Conservation (phyloP, 2,888 invertebrate genomes). For the Xylota sylvarum region DNA sequence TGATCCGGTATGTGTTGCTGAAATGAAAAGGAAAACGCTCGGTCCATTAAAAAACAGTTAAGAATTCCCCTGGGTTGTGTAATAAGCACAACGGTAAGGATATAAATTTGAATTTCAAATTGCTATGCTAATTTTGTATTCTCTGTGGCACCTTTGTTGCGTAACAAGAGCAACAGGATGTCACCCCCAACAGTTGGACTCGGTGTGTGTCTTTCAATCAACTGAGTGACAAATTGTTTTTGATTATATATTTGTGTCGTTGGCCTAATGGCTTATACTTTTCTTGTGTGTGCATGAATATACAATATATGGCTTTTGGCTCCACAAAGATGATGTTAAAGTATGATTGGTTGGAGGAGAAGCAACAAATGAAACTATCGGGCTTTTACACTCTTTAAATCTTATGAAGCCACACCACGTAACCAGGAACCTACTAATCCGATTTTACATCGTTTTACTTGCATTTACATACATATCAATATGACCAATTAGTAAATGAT, state of each 20-base stretch:
- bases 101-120: conserved; percentile 71
- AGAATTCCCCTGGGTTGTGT: conserved; percentile 20
- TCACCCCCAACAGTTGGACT: conserved; percentile 43
- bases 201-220: conserved; percentile 43
- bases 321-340: no score
- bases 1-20: conserved; percentile 11
- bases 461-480: no score
- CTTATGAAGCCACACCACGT: no score
- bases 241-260: conserved; percentile 18
- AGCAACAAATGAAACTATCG: no score
- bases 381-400: no score
- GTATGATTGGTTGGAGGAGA: no score
- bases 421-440: no score
- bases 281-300: neutral
- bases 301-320: neutral
- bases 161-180: conserved; percentile 53
- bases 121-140: conserved; percentile 51
- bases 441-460: no score
- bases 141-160: conserved; percentile 29
- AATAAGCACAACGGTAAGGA: conserved; percentile 47
- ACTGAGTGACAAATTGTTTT: conserved; percentile 46
- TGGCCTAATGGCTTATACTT: conserved; percentile 33
- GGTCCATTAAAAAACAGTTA: conserved; percentile 59
- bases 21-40: conserved; percentile 33
- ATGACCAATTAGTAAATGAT: no score